Conservation (phyloP, 2,113 vertebrate genomes). For the Macquaria australasica region DNA sequence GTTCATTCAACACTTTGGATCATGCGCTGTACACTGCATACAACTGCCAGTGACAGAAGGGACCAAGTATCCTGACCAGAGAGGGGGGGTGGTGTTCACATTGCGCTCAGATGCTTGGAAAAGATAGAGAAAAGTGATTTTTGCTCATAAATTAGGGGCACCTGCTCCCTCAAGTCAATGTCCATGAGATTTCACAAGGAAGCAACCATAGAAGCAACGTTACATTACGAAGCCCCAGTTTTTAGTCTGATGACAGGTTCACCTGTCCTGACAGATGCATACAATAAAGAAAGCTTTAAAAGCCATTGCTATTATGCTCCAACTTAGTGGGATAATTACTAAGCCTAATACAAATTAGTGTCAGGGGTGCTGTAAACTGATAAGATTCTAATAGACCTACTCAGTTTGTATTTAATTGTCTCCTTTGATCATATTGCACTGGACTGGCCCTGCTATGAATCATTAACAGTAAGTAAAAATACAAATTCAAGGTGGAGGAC, state of each 20-base stretch:
- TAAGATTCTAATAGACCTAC: not conserved
- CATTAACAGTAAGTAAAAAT: conserved; percentile 18
- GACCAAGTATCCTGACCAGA: not conserved
- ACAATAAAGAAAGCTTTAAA: conserved; percentile 27
- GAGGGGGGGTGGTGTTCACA: not conserved
- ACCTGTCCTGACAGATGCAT: not conserved
- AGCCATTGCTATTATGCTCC: not conserved
- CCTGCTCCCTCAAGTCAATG: too few species aligned
- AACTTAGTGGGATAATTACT: conserved; percentile 20
- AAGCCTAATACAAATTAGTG: conserved; percentile 3
- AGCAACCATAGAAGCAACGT: not conserved
- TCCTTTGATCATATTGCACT: conserved; percentile 25
- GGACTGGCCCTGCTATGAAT: conserved; percentile 10
- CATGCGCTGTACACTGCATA: not conserved
- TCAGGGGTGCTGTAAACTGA: conserved; percentile 11
- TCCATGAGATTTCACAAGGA: not conserved
- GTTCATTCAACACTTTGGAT: not conserved
- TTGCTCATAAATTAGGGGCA: too few species aligned
- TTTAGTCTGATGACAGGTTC: not conserved
- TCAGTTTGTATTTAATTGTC: conserved; percentile 36
- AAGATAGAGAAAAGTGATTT: not conserved
- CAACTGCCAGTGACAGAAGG: not conserved
- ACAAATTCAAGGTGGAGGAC: conserved; percentile 5
- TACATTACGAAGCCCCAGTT: not conserved
- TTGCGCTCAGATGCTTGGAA: not conserved